A percentile compares a stretch with the other conserved stretches of the same genome.
Conservation (phyloP, 2,113 vertebrate genomes). For the Anarhynchus alexandrinus region DNA sequence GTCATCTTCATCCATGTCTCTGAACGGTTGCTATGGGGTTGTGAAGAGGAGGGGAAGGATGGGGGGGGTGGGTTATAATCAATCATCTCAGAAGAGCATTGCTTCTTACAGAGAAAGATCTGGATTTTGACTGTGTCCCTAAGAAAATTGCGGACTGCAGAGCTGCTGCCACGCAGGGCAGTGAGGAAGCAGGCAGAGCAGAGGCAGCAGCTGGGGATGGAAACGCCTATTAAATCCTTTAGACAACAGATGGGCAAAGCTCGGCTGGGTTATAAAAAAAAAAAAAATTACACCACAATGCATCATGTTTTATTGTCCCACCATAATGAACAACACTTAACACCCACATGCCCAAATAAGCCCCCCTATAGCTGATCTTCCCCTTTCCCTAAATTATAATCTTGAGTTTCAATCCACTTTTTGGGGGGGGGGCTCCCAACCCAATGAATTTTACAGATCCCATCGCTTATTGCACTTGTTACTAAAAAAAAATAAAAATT, state of each 20-base stretch:
- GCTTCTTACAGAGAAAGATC: constrained; percentile 74
- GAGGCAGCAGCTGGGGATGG: constrained; percentile 79
- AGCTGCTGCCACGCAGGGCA: constrained; percentile 70
- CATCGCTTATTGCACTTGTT: constrained; percentile 1
- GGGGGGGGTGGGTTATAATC: constrained; percentile 33
- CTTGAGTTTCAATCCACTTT: constrained; percentile 22
- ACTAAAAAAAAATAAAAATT: neutral
- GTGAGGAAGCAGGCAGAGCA: constrained; percentile 73
- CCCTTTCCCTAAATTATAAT: constrained; percentile 7
- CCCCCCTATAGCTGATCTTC: neutral
- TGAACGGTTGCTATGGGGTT: constrained; percentile 71
- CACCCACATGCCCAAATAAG: constrained; percentile 55
- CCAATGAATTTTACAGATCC: neutral
- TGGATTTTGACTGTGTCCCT: constrained; percentile 74
- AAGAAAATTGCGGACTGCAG: constrained; percentile 75
- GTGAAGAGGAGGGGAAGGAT: constrained; percentile 47
- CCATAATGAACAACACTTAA: constrained; percentile 68
- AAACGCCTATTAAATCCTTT: constrained; percentile 80
- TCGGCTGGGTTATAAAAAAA: constrained; percentile 47
- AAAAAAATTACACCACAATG: constrained; percentile 62
- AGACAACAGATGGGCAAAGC: constrained; percentile 83
- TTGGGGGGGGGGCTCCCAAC: neutral
- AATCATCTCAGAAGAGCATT: constrained; percentile 69
- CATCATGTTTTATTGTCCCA: constrained; percentile 72
- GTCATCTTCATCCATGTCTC: constrained; percentile 50